Conservation (phyloP, 2,797 vertebrate species). For the Mormyrops attenuatus region DNA sequence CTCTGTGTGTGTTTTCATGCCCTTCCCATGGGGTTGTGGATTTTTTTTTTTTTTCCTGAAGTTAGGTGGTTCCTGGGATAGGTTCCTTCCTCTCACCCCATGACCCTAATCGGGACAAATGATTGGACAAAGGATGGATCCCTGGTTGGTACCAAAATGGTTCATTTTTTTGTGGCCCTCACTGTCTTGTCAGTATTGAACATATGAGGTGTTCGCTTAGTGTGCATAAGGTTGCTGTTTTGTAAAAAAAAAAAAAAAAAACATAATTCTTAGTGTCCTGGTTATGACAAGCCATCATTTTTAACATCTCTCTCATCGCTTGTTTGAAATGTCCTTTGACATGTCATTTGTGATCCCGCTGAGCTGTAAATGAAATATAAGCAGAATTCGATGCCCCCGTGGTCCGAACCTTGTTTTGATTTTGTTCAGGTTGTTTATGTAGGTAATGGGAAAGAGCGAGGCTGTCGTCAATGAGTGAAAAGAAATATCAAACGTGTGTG, state of each 20-base stretch:
- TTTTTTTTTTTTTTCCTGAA: not conserved
- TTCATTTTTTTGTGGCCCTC: not conserved
- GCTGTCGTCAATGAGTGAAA: not conserved
- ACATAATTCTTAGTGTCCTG: not conserved
- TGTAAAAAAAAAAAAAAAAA: not conserved
- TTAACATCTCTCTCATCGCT: not conserved
- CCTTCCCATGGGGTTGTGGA: not conserved
- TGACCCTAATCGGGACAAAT: not conserved
- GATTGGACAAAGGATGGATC: not conserved
- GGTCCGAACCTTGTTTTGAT: not conserved
- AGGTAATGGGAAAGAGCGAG: not conserved
- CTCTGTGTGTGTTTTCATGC: not conserved
- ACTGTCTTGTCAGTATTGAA: not conserved
- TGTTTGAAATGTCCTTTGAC: not conserved
- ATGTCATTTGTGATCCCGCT: not conserved
- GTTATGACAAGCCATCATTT: not conserved
- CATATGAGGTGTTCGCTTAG: not conserved
- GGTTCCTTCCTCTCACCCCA: not conserved
- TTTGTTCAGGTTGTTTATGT: not conserved
- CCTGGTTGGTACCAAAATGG: not conserved
- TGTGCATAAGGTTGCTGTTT: not conserved
- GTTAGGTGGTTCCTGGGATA: not conserved
- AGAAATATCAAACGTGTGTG: not conserved
- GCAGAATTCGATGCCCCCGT: not conserved
- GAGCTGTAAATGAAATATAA: not conserved